phyloP scores from a whole-genome alignment of 1,140 invertebrate species.

The Stegodyphus dumicola region DNA sequence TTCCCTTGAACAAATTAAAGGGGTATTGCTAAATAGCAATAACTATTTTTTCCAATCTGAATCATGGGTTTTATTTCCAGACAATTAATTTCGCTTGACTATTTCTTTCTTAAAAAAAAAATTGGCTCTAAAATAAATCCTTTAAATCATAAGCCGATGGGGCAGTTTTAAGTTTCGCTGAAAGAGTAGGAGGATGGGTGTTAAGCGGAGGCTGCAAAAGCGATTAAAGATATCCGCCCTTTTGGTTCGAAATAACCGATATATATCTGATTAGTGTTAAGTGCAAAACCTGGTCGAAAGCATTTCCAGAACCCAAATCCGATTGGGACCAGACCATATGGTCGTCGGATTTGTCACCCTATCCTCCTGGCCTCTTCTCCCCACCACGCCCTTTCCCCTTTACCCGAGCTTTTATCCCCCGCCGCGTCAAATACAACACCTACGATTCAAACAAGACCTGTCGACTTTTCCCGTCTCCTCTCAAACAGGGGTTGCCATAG shows the following conservation, averaged over 20 bases:
- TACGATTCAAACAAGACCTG: slow-evolving; percentile 53
- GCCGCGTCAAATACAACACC: slow-evolving; percentile 41
- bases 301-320: slow-evolving; percentile 13
- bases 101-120: too few relatives aligned
- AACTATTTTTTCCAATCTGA: too few relatives aligned
- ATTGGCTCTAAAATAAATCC: too few relatives aligned
- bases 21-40: too few relatives aligned
- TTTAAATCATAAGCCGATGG: too few relatives aligned
- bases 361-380: neutral
- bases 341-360: slow-evolving; percentile 38
- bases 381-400: too few relatives aligned
- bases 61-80: too few relatives aligned
- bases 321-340: slow-evolving; percentile 48
- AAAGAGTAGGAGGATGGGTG: too few relatives aligned
- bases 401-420: slow-evolving; percentile 5
- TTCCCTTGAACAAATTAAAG: too few relatives aligned
- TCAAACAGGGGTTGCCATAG: neutral
- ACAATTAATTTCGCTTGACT: too few relatives aligned
- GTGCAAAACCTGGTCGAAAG: slow-evolving; percentile 44
- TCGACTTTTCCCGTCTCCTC: slow-evolving; percentile 33
- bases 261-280: slow-evolving; percentile 42
- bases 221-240: slow-evolving; percentile 37
- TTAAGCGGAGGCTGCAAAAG: too few relatives aligned
- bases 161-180: too few relatives aligned
- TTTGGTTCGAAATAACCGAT: slow-evolving; percentile 30